Evolutionary conservation across 2,113 vertebrate species (phyloP), one percentile per base, ranked within the genome.

Genomic region (Recurvirostra avosetta): DNA sequence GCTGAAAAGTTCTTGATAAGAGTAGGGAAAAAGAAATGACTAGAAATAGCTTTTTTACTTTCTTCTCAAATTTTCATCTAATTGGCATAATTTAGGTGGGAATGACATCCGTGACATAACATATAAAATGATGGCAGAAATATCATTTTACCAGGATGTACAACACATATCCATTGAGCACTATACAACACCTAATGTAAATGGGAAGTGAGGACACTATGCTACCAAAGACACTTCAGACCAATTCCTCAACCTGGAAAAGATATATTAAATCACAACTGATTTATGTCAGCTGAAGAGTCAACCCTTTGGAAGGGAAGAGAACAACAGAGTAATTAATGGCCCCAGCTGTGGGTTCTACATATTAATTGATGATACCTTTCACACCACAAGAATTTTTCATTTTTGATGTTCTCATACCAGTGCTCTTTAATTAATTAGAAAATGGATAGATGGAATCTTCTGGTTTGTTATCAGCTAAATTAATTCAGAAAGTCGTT

Each of bases 391-490:
- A 67, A 89, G 49, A 86, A 85, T 94, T 87, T 91, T 93, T 96
- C 73, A 87, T 95, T 95, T 93, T 92, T 66, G 30, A 27, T 87
- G 11, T 87, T 87, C 56, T 94, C 68, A 78, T 78, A 86, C 56
- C 32, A 61, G 6, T 5, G 27, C 59, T 92, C 52, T 94, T 92
- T 79, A 94, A 91, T 86, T 96, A 94, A 93, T 94, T 89, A 95
- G 80, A 58, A 95, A 95, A 85, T 41, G 34, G 80, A 72, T 19
- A 82, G 43, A 56, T 82, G 52, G 77, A 89, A 94, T 73, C 27
- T 72, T 96, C 86, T 89, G 9, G 34, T 68, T 85, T 85, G 17
- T 77, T 94, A 72, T 89, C 53, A 76, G 17, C 34, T 72, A 71
- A 84, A 88, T 77, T 92, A 79, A 93, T 86, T 86, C 73, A 36